Conservation (phyloP, 1,140 invertebrate genomes). For the Drosophila aff. region DNA sequence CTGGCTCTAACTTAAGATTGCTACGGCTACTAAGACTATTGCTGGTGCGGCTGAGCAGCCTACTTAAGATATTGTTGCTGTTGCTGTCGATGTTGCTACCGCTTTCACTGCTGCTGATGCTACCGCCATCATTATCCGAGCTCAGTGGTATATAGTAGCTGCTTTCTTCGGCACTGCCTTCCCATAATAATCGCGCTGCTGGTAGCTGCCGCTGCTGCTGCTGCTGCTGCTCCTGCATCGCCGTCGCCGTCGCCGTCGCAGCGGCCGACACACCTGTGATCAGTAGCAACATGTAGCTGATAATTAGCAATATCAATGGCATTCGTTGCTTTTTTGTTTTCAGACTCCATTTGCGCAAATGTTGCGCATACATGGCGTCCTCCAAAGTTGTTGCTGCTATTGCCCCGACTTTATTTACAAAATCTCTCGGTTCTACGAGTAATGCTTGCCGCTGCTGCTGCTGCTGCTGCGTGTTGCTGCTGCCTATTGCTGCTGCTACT, state of each 20-base stretch:
- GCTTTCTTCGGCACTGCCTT: slow-evolving; percentile 68
- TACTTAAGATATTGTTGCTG: slow-evolving; percentile 69
- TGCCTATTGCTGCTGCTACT: slow-evolving; percentile 31
- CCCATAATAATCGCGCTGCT: slow-evolving; percentile 55
- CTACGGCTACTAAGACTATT: slow-evolving; percentile 79
- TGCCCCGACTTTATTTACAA: slow-evolving; percentile 79
- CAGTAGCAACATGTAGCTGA: slow-evolving; percentile 82
- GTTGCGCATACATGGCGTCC: slow-evolving; percentile 85
- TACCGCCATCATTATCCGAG: slow-evolving; percentile 68
- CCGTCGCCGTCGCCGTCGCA: slow-evolving; percentile 12
- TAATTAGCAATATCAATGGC: slow-evolving; percentile 81
- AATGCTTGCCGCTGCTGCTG: slow-evolving; percentile 18
- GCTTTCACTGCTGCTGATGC: slow-evolving; percentile 38
- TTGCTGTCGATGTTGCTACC: slow-evolving; percentile 61
- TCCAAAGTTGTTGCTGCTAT: slow-evolving; percentile 77
- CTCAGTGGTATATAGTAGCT: slow-evolving; percentile 73
- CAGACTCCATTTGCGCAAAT: slow-evolving; percentile 86
- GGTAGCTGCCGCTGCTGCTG: slow-evolving; percentile 43
- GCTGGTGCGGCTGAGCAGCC: slow-evolving; percentile 66
- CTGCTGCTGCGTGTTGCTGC: slow-evolving; percentile 36
- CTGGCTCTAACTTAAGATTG: slow-evolving; percentile 73
- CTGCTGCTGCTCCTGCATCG: slow-evolving; percentile 21
- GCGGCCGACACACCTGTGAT: slow-evolving; percentile 65
- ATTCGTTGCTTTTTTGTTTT: slow-evolving; percentile 85
- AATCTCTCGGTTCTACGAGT: slow-evolving; percentile 47